Evolutionary conservation across 2,113 vertebrate species (phyloP).

Genomic region (Sylvietta virens): DNA sequence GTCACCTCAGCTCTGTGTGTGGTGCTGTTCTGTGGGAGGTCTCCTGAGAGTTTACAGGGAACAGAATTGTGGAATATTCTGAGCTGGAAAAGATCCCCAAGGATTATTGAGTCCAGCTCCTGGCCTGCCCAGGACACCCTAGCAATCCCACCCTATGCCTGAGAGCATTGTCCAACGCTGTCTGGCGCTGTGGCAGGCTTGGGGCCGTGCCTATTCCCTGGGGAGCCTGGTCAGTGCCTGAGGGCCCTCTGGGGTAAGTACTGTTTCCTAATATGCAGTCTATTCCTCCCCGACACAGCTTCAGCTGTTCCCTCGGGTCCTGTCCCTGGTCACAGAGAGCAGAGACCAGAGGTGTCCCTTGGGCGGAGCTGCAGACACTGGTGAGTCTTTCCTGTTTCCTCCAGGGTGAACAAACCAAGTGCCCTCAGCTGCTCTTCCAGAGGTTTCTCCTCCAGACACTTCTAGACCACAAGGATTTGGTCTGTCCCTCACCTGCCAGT

Average conservation of each 20-base stretch:
- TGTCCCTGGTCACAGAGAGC: background rate
- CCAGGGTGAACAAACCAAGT: background rate
- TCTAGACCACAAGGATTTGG: background rate
- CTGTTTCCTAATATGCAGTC: background rate
- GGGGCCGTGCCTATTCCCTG: background rate
- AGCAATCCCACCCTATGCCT: background rate
- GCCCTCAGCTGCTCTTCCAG: background rate
- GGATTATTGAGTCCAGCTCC: background rate
- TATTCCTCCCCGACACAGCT: background rate
- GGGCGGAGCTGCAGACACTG: background rate
- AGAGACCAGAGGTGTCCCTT: background rate
- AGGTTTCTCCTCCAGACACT: background rate
- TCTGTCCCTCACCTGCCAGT: background rate
- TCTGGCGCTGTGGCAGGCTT: background rate
- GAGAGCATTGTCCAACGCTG: rapidly evolving
- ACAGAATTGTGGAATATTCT: background rate
- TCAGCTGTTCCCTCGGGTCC: background rate
- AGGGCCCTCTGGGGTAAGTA: background rate
- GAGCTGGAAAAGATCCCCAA: background rate
- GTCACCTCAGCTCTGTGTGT: background rate
- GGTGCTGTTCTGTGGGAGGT: background rate
- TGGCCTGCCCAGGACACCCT: background rate
- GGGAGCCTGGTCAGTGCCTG: background rate
- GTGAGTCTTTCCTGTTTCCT: background rate
- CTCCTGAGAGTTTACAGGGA: background rate